phyloP scores from a whole-genome alignment of 2,888 invertebrate species.

The Taphrorychus bicolor region DNA sequence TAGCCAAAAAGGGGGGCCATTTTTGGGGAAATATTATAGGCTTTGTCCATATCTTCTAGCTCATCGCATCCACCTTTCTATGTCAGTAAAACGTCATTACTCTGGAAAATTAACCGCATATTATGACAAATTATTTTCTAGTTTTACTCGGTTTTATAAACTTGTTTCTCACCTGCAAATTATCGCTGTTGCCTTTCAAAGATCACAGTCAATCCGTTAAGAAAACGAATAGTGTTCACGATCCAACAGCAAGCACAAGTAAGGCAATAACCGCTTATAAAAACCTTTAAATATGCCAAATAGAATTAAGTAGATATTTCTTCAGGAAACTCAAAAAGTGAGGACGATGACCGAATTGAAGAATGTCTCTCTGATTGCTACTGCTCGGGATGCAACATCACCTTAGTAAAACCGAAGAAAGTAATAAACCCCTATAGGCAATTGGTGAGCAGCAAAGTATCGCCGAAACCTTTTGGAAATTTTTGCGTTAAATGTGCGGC shows the following conservation, averaged over 20 bases:
- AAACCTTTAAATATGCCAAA: background rate
- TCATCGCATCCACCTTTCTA: no score
- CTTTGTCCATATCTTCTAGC: no score
- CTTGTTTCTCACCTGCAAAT: background rate
- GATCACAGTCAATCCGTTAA: conserved; percentile 4
- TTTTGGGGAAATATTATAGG: no score
- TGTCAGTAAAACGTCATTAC: no score
- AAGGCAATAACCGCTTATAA: background rate
- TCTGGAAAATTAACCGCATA: no score
- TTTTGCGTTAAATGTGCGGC: conserved; percentile 49
- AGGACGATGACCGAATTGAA: no score
- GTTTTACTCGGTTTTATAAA: conserved; percentile 7
- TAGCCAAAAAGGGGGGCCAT: no score
- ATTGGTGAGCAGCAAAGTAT: conserved; percentile 44
- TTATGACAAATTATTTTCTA: background rate
- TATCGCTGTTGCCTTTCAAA: conserved; percentile 3
- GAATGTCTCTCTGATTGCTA: background rate
- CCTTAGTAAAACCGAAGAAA: conserved; percentile 46
- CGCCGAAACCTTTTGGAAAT: conserved; percentile 48
- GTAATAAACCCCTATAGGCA: conserved; percentile 49
- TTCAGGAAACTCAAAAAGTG: no score
- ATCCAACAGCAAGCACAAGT: background rate
- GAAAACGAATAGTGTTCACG: background rate
- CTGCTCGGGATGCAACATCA: conserved; percentile 41
- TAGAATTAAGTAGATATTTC: background rate